A percentile compares a stretch with the other conserved stretches of the same genome.
Conservation (phyloP, 2,888 invertebrate species). For the Drosophila longiperda region DNA sequence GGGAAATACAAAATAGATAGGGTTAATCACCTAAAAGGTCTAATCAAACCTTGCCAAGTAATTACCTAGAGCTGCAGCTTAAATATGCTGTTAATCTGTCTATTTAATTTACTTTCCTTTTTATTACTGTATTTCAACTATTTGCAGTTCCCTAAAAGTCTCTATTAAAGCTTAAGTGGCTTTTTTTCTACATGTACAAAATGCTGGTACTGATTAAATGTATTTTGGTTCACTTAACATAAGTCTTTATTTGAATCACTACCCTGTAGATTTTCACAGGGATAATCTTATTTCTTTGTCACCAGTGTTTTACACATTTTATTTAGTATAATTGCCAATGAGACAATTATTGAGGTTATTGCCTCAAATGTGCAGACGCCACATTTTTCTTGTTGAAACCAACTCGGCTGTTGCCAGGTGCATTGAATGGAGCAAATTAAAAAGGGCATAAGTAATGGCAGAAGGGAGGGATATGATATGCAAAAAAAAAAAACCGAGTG, state of each 20-base stretch:
- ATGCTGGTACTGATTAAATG: neutral
- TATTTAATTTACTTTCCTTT: neutral
- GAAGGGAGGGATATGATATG: neutral
- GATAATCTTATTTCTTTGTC: neutral
- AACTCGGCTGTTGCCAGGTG: slow-evolving; percentile 53
- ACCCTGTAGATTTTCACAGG: too few relatives aligned
- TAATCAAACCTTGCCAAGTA: slow-evolving; percentile 4
- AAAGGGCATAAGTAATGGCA: slow-evolving; percentile 72
- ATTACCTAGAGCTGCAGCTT: neutral
- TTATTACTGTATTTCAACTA: neutral
- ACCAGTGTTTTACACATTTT: neutral
- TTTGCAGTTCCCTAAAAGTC: neutral
- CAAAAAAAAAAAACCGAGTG: slow-evolving; percentile 10
- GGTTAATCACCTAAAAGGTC: neutral
- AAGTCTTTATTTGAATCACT: too few relatives aligned
- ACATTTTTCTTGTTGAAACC: slow-evolving; percentile 31
- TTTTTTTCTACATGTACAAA: too few relatives aligned
- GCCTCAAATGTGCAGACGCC: slow-evolving; percentile 33
- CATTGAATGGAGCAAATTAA: slow-evolving; percentile 72
- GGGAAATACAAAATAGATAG: neutral
- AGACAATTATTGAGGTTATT: slow-evolving; percentile 28
- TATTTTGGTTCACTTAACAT: neutral
- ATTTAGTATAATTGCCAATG: slow-evolving; percentile 17
- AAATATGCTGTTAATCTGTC: too few relatives aligned
- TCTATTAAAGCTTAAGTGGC: neutral